phyloP scores from a whole-genome alignment of 2,888 invertebrate species.

The Trichogramma evanescens region DNA sequence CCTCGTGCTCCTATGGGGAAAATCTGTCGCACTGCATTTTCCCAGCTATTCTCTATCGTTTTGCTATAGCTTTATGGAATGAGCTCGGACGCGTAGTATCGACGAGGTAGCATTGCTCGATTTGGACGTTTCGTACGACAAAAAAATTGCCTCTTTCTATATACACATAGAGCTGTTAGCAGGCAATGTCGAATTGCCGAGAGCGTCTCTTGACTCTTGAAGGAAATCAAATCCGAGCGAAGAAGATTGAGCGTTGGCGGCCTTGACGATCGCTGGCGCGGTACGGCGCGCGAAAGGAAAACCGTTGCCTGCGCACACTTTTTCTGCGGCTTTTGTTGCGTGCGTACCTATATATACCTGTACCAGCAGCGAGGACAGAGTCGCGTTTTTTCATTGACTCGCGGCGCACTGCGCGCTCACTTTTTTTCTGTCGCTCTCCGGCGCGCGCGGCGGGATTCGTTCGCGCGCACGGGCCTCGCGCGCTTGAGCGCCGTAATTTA shows the following conservation, averaged over 20 bases:
- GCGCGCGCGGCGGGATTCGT: neutral
- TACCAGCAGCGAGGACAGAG: slow-evolving; percentile 1
- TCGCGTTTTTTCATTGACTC: neutral
- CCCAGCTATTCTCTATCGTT: too few species aligned
- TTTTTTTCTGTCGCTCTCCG: too few species aligned
- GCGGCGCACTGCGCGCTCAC: neutral
- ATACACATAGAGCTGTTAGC: too few species aligned
- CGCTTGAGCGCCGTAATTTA: slow-evolving; percentile 6
- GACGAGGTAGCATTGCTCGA: too few species aligned
- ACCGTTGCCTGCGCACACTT: slow-evolving; percentile 4
- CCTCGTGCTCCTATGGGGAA: too few species aligned
- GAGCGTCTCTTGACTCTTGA: slow-evolving; percentile 1
- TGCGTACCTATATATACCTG: neutral
- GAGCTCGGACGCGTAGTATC: too few species aligned
- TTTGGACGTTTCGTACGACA: too few species aligned
- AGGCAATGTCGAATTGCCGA: too few species aligned
- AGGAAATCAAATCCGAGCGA: slow-evolving; percentile 21
- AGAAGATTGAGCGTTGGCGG: slow-evolving; percentile 16
- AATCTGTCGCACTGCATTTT: too few species aligned
- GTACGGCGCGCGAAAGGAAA: slow-evolving; percentile 20
- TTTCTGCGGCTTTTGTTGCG: neutral
- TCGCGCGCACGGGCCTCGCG: neutral
- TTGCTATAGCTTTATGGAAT: too few species aligned
- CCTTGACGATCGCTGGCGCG: slow-evolving; percentile 5
- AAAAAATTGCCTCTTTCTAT: too few species aligned